A percentile compares a stretch with the other conserved stretches of the same genome.
phyloP scores from a whole-genome alignment of 2,113 vertebrate species.

The Spilogale gracilis region DNA sequence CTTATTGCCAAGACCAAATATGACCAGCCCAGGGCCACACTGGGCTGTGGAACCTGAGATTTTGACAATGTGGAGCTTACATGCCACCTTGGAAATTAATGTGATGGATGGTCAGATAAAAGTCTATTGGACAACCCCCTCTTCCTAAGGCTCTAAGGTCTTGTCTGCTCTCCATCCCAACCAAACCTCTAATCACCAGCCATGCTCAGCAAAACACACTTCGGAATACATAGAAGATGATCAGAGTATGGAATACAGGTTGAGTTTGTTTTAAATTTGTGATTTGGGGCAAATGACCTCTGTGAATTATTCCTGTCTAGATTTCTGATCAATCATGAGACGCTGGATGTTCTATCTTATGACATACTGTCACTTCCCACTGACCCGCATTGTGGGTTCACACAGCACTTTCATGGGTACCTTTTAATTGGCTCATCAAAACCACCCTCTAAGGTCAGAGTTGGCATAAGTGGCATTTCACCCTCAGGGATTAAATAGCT shows the following conservation, averaged over 20 bases:
- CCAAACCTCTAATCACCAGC: neutral
- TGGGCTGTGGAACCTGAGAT: neutral
- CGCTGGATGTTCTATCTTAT: neutral
- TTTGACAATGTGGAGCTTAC: neutral
- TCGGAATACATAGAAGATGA: neutral
- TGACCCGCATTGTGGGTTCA: neutral
- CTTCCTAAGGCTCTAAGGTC: neutral
- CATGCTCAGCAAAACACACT: neutral
- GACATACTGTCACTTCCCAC: neutral
- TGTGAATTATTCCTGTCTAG: neutral
- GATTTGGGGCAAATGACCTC: neutral
- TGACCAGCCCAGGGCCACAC: neutral
- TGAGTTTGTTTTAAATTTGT: neutral
- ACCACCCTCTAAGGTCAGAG: slow-evolving; percentile 2
- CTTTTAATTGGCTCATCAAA: slow-evolving; percentile 32
- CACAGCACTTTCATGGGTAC: neutral
- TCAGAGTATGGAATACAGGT: neutral
- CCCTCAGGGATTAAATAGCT: slow-evolving; percentile 58
- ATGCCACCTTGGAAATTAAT: neutral
- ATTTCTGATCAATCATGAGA: neutral
- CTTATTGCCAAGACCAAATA: neutral
- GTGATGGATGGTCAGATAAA: neutral
- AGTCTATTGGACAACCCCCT: neutral
- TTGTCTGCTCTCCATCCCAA: neutral
- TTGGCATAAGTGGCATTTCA: slow-evolving; percentile 27